Evolutionary conservation across 1,140 invertebrate species (phyloP).

Genomic region (Ceratosolen fusciceps): DNA sequence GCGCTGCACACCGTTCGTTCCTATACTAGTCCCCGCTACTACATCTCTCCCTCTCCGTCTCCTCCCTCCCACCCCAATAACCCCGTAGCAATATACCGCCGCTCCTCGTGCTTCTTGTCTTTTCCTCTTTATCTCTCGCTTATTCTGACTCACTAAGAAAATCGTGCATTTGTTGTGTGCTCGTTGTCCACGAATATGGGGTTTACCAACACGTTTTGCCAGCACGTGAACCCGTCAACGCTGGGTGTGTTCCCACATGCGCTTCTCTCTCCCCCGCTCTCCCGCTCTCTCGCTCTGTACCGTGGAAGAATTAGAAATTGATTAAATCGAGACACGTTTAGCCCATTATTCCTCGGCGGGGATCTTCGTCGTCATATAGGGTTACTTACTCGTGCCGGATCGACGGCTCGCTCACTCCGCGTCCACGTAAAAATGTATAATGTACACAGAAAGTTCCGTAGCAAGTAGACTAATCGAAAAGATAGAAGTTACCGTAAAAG

Average conservation of each 20-base stretch:
- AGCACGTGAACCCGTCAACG: neutral
- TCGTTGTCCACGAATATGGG: neutral
- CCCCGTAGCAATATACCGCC: too few species aligned
- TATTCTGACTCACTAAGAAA: slow-evolving; percentile 4
- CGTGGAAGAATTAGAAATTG: slow-evolving; percentile 37
- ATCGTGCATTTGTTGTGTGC: slow-evolving; percentile 34
- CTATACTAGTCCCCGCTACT: neutral
- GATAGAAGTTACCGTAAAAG: slow-evolving; percentile 1
- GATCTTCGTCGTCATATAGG: slow-evolving; percentile 36
- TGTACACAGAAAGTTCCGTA: neutral
- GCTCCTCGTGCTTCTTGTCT: neutral
- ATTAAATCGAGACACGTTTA: slow-evolving; percentile 49
- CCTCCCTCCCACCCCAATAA: neutral
- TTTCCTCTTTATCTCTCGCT: neutral
- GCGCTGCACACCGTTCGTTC: neutral
- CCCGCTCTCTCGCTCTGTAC: neutral
- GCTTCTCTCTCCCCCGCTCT: neutral
- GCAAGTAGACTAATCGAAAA: neutral
- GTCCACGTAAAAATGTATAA: slow-evolving; percentile 31
- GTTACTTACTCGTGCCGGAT: slow-evolving; percentile 2
- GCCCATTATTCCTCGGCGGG: slow-evolving; percentile 40
- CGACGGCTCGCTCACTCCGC: neutral
- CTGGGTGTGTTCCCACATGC: neutral
- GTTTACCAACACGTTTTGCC: neutral
- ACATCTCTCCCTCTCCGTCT: neutral